Percentiles rank a stretch among this genome's conserved stretches.
Conservation (phyloP, 2,797 vertebrate genomes). For the Pogonophryne albipinna region DNA sequence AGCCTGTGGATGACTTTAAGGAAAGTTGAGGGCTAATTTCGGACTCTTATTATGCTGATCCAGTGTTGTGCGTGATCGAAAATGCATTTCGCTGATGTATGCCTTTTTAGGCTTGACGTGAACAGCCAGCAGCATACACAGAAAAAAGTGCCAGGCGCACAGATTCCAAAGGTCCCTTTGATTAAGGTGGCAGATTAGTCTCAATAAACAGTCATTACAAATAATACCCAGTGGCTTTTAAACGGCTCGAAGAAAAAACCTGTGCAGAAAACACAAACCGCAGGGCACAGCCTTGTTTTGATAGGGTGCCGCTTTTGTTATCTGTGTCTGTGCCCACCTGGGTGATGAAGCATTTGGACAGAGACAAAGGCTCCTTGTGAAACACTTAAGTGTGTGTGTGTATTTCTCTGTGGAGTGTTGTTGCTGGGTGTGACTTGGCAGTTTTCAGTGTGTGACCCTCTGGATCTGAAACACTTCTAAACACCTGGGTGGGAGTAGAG, state of each 20-base stretch:
- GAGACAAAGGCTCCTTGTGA: slow-evolving; percentile 42
- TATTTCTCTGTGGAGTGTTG: slow-evolving; percentile 1
- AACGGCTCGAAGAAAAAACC: slow-evolving; percentile 50
- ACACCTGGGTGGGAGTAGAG: slow-evolving; percentile 1
- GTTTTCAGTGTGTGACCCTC: slow-evolving; percentile 32
- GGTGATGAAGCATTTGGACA: slow-evolving; percentile 43
- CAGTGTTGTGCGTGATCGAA: slow-evolving; percentile 51
- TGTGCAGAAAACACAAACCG: slow-evolving; percentile 28
- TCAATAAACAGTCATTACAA: slow-evolving; percentile 80
- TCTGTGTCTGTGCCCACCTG: slow-evolving; percentile 47
- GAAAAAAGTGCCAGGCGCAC: slow-evolving; percentile 60
- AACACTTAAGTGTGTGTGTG: slow-evolving; percentile 28
- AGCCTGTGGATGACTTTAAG: slow-evolving; percentile 52
- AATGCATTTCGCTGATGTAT: slow-evolving; percentile 67
- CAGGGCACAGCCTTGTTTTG: slow-evolving; percentile 47
- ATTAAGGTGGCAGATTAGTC: slow-evolving; percentile 77
- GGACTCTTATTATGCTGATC: slow-evolving; percentile 44
- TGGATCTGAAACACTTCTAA: slow-evolving; percentile 15
- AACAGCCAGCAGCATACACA: slow-evolving; percentile 79
- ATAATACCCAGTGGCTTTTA: slow-evolving; percentile 73
- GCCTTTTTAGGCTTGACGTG: slow-evolving; percentile 52
- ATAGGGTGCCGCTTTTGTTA: slow-evolving; percentile 39
- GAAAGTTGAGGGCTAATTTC: slow-evolving; percentile 33
- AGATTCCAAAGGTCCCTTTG: slow-evolving; percentile 77
- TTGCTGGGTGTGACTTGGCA: slow-evolving; percentile 35